These are phyloP conservation scores for Amitus sp. DNA, from an alignment of 2,888 invertebrate genomes.

Conservation along the genomic window DNA sequence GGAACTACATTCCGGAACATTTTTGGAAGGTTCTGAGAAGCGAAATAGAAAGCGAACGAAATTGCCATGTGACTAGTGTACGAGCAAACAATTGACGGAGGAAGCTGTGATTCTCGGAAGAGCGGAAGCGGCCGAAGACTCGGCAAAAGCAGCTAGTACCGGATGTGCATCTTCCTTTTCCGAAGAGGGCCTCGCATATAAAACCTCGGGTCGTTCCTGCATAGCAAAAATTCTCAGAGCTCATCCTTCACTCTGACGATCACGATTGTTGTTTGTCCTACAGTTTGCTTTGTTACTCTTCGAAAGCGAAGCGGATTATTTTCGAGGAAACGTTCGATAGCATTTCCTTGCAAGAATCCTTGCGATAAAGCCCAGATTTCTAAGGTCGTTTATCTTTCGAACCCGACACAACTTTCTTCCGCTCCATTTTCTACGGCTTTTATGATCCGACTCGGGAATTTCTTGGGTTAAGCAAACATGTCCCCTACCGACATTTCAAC, in stretches of 20 bases:
- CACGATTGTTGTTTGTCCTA: background rate
- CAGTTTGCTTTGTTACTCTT: too few relatives aligned
- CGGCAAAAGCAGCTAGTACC: conserved; percentile 56
- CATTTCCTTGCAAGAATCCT: conserved; percentile 26
- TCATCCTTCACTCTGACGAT: conserved; percentile 18
- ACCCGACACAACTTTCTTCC: background rate
- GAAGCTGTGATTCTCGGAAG: conserved; percentile 50
- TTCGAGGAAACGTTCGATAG: conserved; percentile 9
- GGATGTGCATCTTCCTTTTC: conserved; percentile 64
- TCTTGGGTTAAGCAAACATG: background rate
- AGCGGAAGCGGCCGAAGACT: conserved; percentile 61
- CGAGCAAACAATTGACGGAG: background rate
- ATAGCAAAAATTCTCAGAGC: conserved; percentile 8
- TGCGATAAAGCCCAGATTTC: conserved; percentile 57
- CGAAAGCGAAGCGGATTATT: conserved; percentile 4
- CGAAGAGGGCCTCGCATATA: conserved; percentile 55
- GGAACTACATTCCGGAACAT: too few relatives aligned
- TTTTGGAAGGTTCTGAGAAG: too few relatives aligned
- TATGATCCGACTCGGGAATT: background rate
- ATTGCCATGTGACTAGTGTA: background rate
- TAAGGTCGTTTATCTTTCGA: conserved; percentile 51
- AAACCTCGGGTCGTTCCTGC: conserved; percentile 24
- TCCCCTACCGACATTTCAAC: background rate
- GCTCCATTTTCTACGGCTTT: background rate
- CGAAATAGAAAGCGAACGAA: background rate